Conservation (phyloP, 1,140 invertebrate species). For the Drosophila suzukii region DNA sequence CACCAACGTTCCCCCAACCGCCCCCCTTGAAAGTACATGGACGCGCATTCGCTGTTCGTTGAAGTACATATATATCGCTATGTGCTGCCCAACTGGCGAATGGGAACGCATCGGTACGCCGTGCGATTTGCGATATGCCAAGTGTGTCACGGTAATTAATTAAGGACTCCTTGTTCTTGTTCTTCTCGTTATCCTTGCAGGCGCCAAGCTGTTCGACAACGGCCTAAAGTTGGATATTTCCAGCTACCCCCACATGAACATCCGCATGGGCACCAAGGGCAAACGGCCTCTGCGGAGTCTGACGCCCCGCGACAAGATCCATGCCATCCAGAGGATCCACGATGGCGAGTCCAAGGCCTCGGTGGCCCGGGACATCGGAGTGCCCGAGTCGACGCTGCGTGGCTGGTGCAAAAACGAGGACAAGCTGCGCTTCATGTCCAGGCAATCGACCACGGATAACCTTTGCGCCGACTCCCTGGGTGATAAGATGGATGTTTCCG, state of each 20-base stretch:
- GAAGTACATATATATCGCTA: slow-evolving; percentile 30
- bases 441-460: slow-evolving; percentile 88
- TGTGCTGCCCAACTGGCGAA: slow-evolving; percentile 36
- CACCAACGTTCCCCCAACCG: not conserved
- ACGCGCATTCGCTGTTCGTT: slow-evolving; percentile 62
- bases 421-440: slow-evolving; percentile 90
- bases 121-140: slow-evolving; percentile 32
- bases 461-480: slow-evolving; percentile 69
- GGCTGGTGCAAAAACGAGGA: slow-evolving; percentile 94
- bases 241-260: slow-evolving; percentile 84
- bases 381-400: slow-evolving; percentile 92
- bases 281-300: slow-evolving; percentile 90
- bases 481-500: slow-evolving; percentile 72
- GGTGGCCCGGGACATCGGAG: slow-evolving; percentile 91
- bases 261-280: slow-evolving; percentile 85
- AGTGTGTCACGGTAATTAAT: slow-evolving; percentile 48
- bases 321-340: slow-evolving; percentile 91
- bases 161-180: slow-evolving; percentile 6
- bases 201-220: slow-evolving; percentile 83
- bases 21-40: slow-evolving; percentile 57
- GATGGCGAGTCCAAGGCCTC: slow-evolving; percentile 93
- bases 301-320: slow-evolving; percentile 90
- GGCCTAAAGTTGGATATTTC: slow-evolving; percentile 84
- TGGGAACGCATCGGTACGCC: slow-evolving; percentile 36
- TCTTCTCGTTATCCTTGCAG: slow-evolving; percentile 50